Evolutionary conservation across 2,113 vertebrate species (phyloP).

Genomic region (Dipodomys ordii): DNA sequence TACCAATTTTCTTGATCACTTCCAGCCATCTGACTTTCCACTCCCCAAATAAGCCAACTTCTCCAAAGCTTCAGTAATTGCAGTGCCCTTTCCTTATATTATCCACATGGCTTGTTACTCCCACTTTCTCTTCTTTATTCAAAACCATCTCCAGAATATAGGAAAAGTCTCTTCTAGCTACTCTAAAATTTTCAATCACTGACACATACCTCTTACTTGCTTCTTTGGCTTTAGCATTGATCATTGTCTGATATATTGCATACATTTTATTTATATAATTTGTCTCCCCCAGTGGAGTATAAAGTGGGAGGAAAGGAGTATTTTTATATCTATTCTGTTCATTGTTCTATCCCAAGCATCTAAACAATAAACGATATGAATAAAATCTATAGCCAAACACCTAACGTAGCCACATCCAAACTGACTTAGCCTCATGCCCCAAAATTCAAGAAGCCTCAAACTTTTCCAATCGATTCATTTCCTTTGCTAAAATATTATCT

Average conservation of each 20-base stretch:
- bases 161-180: not conserved
- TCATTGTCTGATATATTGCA: not conserved
- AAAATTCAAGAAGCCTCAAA: not conserved
- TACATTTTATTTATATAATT: not conserved
- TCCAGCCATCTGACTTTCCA: not conserved
- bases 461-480: not conserved
- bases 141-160: not conserved
- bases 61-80: not conserved
- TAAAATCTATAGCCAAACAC: not conserved
- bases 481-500: conserved; percentile 17
- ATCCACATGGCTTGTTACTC: not conserved
- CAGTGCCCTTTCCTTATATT: not conserved
- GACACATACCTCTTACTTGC: not conserved
- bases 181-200: conserved; percentile 24
- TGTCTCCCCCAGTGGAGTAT: not conserved
- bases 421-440: not conserved
- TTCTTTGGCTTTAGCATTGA: not conserved
- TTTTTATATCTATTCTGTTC: not conserved
- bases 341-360: conserved; percentile 37
- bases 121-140: not conserved
- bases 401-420: conserved; percentile 31
- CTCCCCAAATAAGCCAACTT: not conserved
- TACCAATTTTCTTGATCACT: not conserved
- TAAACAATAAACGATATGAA: not conserved
- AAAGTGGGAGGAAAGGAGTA: not conserved